These are phyloP conservation scores for Frankliniella intonsa DNA, from an alignment of 2,888 invertebrate genomes.

Conservation along the genomic window DNA sequence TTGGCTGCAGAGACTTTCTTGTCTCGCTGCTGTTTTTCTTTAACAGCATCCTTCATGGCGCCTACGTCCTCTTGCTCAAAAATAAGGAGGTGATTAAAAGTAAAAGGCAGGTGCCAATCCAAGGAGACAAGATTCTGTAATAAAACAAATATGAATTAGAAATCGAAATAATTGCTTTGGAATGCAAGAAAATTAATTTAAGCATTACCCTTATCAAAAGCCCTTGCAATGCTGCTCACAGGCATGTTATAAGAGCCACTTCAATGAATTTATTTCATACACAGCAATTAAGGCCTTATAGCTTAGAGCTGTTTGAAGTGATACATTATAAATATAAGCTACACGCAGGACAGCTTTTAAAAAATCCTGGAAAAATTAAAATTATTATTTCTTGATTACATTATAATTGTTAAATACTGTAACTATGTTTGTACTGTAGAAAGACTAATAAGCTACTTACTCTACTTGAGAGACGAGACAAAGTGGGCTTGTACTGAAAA, in stretches of 20 bases:
- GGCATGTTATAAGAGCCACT: neutral
- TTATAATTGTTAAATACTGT: neutral
- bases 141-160: neutral
- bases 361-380: neutral
- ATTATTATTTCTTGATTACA: neutral
- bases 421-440: neutral
- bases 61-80: neutral
- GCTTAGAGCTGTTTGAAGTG: neutral
- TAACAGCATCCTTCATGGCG: conserved; percentile 13
- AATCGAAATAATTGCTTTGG: neutral
- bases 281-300: neutral
- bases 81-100: neutral
- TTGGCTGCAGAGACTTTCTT: conserved; percentile 13
- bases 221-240: neutral
- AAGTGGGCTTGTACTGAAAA: neutral
- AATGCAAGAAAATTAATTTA: neutral
- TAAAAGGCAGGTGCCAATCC: neutral
- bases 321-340: no score
- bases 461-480: neutral
- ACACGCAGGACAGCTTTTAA: neutral
- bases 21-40: conserved; percentile 6
- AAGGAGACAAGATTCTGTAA: neutral
- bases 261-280: neutral
- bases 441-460: neutral
- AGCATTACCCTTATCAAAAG: neutral